Percentiles rank a stretch among this genome's conserved stretches.
phyloP scores from a whole-genome alignment of 2,888 invertebrate species.

The Rhimphoctona megacephalus region DNA sequence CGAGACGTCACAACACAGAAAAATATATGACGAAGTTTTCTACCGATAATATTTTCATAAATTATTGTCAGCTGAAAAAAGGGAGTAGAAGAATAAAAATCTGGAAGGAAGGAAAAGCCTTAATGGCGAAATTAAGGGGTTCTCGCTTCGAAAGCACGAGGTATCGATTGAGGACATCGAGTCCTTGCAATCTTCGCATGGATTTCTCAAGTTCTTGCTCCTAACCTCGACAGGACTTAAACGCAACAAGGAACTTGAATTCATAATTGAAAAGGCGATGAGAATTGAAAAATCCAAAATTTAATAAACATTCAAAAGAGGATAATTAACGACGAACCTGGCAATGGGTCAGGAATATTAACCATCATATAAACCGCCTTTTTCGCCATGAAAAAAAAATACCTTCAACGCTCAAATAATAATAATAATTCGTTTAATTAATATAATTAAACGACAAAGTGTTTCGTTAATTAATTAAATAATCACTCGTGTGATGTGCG shows the following conservation, averaged over 20 bases:
- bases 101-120: slow-evolving; percentile 14
- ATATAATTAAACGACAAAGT: background rate
- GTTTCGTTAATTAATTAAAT: background rate
- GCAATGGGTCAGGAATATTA: background rate
- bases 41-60: slow-evolving; percentile 22
- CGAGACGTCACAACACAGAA: background rate
- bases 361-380: background rate
- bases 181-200: background rate
- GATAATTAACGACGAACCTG: background rate
- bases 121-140: slow-evolving; percentile 62
- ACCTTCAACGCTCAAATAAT: background rate
- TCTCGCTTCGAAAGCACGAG: slow-evolving; percentile 26
- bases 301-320: background rate
- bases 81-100: background rate
- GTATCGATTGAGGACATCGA: background rate
- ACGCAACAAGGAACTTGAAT: background rate
- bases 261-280: background rate
- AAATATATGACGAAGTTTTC: slow-evolving; percentile 16
- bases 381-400: background rate
- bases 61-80: slow-evolving; percentile 19
- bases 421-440: background rate
- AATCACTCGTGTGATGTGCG: background rate
- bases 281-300: background rate
- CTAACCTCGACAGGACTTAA: background rate
- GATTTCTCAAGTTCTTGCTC: background rate